Percentiles rank a stretch among this genome's conserved stretches.
Evolutionary conservation across 1,140 invertebrate genomes (phyloP).

Genomic region (Pseudachorutes palmiensis): DNA sequence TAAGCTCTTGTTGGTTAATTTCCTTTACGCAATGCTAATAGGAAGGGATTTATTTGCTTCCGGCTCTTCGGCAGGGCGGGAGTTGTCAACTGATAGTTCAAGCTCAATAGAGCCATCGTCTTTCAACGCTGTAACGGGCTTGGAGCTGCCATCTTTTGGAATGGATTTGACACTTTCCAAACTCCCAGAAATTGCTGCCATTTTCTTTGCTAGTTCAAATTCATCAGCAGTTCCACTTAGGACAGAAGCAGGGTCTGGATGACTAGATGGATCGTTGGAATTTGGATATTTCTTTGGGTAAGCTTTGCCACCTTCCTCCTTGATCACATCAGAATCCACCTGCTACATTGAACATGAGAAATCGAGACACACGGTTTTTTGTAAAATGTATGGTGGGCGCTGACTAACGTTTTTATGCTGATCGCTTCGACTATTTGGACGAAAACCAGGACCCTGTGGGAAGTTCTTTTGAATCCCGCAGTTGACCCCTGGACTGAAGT

Average conservation of each 20-base stretch:
- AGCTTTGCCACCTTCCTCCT: neutral
- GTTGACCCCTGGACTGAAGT: constrained; percentile 95
- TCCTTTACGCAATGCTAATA: no score
- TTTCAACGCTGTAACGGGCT: neutral
- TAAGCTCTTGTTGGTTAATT: no score
- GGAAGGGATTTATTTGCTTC: neutral
- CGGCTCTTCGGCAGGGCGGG: neutral
- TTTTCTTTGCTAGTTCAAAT: neutral
- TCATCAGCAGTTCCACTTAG: neutral
- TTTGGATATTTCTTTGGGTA: neutral
- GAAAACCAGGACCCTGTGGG: constrained; percentile 83
- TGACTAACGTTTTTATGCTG: constrained; percentile 41
- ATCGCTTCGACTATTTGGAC: constrained; percentile 81
- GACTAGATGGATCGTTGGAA: neutral
- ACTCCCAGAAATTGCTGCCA: neutral
- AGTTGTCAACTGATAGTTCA: neutral
- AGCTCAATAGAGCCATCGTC: neutral
- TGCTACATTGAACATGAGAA: neutral
- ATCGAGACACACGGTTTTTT: neutral
- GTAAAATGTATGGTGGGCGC: no score
- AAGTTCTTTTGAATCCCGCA: constrained; percentile 90
- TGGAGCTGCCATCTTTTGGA: neutral
- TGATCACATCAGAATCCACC: neutral
- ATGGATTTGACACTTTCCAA: neutral
- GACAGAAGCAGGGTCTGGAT: neutral